Evolutionary conservation across 2,888 invertebrate genomes (phyloP).

Genomic region (Macropis europaea): DNA sequence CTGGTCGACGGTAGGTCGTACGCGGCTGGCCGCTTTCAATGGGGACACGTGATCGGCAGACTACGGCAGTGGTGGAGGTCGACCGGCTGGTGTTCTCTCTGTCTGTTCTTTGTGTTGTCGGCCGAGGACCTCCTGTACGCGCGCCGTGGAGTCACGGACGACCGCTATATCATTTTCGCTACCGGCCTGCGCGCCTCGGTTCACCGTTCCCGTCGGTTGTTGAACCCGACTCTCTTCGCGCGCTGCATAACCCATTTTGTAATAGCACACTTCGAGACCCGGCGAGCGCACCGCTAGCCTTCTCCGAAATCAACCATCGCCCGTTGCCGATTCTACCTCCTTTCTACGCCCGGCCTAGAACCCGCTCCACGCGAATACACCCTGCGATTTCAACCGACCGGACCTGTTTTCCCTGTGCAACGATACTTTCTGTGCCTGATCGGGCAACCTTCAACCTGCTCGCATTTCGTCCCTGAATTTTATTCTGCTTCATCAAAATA

Average conservation of each 20-base stretch:
- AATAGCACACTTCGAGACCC: constrained; percentile 78
- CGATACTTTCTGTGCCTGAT: too few species aligned
- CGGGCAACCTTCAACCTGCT: too few species aligned
- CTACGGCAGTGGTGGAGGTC: constrained; percentile 55
- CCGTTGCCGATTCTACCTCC: background rate
- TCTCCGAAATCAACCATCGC: constrained; percentile 53
- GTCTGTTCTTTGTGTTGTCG: constrained; percentile 28
- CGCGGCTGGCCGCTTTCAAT: constrained; percentile 73
- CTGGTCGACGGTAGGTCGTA: constrained; percentile 68
- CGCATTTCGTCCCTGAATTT: too few species aligned
- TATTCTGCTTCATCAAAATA: too few species aligned
- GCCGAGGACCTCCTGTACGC: constrained; percentile 45
- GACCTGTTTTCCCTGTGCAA: too few species aligned
- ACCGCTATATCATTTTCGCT: constrained; percentile 76
- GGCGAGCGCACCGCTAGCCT: constrained; percentile 76
- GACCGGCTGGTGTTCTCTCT: constrained; percentile 30
- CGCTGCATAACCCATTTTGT: constrained; percentile 80
- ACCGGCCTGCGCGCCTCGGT: constrained; percentile 68
- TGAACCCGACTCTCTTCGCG: constrained; percentile 77
- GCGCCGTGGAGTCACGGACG: constrained; percentile 64
- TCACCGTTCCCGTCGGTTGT: constrained; percentile 73
- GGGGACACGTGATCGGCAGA: constrained; percentile 67
- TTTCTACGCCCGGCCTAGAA: too few species aligned
- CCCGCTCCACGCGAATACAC: too few species aligned
- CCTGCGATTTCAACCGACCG: too few species aligned